Conservation (phyloP, 2,888 invertebrate genomes). For the Coleophora flavipennella region DNA sequence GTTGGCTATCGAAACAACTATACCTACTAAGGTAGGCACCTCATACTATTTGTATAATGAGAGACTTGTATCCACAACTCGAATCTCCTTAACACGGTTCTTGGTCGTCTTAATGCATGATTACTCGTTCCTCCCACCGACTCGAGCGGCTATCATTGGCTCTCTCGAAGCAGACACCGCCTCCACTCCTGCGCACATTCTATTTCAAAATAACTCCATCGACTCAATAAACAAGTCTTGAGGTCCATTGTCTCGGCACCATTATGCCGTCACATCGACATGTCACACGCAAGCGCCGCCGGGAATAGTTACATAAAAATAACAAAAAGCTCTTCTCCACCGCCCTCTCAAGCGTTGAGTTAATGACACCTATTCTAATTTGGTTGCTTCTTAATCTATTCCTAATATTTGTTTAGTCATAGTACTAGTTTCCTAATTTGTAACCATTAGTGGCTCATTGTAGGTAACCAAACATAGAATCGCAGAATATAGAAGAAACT, state of each 20-base stretch:
- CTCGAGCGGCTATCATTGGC: slow-evolving; percentile 54
- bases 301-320: slow-evolving; percentile 52
- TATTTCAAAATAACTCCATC: slow-evolving; percentile 66
- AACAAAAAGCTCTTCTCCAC: slow-evolving; percentile 25
- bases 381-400: too few relatives aligned
- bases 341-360: not conserved
- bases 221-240: slow-evolving; percentile 66
- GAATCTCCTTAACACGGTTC: slow-evolving; percentile 37
- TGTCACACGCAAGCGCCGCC: slow-evolving; percentile 39
- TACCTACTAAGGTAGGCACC: not conserved
- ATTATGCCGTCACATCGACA: slow-evolving; percentile 55
- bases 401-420: too few relatives aligned
- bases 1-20: too few relatives aligned
- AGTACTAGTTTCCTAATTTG: too few relatives aligned
- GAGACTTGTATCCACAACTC: slow-evolving; percentile 36
- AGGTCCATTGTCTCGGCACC: slow-evolving; percentile 61
- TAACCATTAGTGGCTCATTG: too few relatives aligned
- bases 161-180: slow-evolving; percentile 50
- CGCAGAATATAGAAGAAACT: too few relatives aligned
- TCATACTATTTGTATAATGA: slow-evolving; percentile 21
- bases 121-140: slow-evolving; percentile 63
- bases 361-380: not conserved
- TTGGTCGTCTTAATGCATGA: slow-evolving; percentile 52
- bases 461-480: too few relatives aligned
- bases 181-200: slow-evolving; percentile 63